Evolutionary conservation across 2,113 vertebrate species (phyloP).

Genomic region (Trematomus loennbergii): DNA sequence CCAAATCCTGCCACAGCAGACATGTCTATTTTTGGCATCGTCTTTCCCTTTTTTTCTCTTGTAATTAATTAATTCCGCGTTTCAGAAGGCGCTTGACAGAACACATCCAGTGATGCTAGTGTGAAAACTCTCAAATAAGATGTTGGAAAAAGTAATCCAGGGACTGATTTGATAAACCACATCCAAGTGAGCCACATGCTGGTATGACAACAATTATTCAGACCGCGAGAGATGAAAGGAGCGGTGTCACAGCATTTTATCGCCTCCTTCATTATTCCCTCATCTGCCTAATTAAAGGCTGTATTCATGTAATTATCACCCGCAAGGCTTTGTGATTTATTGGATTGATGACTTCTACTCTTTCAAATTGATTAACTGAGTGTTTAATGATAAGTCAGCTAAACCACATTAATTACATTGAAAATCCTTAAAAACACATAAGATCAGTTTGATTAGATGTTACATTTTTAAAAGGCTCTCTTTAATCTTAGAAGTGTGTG

Average conservation of each 20-base stretch:
- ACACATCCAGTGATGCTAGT: not conserved
- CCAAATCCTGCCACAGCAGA: conserved; percentile 11
- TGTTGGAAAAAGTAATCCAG: not conserved
- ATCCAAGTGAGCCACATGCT: conserved; percentile 3
- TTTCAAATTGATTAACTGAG: conserved; percentile 57
- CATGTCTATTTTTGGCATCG: conserved; percentile 7
- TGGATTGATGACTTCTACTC: conserved; percentile 46
- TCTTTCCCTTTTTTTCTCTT: not conserved
- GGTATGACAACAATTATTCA: conserved; percentile 21
- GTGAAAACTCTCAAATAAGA: conserved; percentile 2
- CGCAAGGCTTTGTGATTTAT: conserved; percentile 55
- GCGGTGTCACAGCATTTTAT: conserved; percentile 33
- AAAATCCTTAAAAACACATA: conserved; percentile 43
- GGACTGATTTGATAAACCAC: conserved; percentile 13
- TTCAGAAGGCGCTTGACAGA: not conserved
- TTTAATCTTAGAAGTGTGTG: not conserved
- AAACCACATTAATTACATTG: conserved; percentile 48
- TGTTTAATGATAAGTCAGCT: conserved; percentile 48
- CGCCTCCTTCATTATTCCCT: conserved; percentile 47
- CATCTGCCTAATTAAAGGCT: conserved; percentile 60
- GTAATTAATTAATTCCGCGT: conserved; percentile 12
- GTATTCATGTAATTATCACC: conserved; percentile 58
- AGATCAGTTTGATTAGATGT: conserved; percentile 10
- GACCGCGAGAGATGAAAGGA: conserved; percentile 25
- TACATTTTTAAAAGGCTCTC: not conserved